phyloP scores from a whole-genome alignment of 2,888 invertebrate species.

The Elysia crispata region DNA sequence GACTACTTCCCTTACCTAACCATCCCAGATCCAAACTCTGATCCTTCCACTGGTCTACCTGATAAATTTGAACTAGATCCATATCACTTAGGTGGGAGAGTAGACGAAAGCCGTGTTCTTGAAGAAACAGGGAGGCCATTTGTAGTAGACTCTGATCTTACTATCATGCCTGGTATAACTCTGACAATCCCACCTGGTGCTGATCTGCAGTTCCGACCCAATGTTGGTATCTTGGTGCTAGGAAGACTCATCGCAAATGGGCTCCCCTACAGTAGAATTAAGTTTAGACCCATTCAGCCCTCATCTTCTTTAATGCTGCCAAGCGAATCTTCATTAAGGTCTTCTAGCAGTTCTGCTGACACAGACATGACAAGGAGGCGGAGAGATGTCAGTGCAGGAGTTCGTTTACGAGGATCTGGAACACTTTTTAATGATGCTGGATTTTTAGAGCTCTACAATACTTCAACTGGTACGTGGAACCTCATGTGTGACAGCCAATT shows the following conservation, averaged over 20 bases:
- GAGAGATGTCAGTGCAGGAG: constrained; percentile 3
- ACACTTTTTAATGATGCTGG: constrained; percentile 85
- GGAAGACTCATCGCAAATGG: constrained; percentile 93
- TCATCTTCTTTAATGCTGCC: constrained; percentile 47
- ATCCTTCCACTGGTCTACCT: constrained; percentile 60
- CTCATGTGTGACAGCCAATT: constrained; percentile 97
- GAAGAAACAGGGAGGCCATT: constrained; percentile 65
- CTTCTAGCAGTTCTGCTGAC: too few relatives aligned
- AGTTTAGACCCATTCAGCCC: constrained; percentile 54
- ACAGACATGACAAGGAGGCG: background rate
- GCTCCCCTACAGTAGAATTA: constrained; percentile 71
- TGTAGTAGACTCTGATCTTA: constrained; percentile 89
- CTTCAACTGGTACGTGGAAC: constrained; percentile 96
- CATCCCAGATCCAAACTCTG: constrained; percentile 77
- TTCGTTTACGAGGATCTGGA: constrained; percentile 86
- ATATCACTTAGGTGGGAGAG: constrained; percentile 78
- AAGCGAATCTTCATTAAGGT: background rate
- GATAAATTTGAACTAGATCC: constrained; percentile 62
- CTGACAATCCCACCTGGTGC: constrained; percentile 93
- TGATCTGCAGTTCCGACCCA: constrained; percentile 94
- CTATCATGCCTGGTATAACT: constrained; percentile 95
- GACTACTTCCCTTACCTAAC: constrained; percentile 91
- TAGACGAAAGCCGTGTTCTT: constrained; percentile 80
- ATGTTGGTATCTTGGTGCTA: constrained; percentile 95
- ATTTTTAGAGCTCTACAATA: constrained; percentile 95